Evolutionary conservation across 2,113 vertebrate genomes (phyloP).

Genomic region (Proteles cristata): DNA sequence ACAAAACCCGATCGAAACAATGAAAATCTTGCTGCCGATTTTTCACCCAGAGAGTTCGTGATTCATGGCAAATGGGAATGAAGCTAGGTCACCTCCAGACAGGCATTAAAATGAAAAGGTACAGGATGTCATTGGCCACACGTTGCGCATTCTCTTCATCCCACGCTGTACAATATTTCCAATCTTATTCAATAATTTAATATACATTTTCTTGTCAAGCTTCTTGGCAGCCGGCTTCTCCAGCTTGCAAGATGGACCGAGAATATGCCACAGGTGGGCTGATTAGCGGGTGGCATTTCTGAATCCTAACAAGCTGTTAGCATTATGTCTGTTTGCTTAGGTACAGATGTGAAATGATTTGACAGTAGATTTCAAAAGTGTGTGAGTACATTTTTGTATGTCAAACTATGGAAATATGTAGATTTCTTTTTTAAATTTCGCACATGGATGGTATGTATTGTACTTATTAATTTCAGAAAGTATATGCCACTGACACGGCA

Average conservation of each 20-base stretch:
- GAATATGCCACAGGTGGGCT: conserved; percentile 92
- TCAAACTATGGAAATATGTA: conserved; percentile 84
- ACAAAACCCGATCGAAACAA: not conserved
- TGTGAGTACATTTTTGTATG: conserved; percentile 87
- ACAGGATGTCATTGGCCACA: conserved; percentile 76
- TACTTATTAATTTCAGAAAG: conserved; percentile 80
- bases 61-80: conserved; percentile 41
- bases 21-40: not conserved
- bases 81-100: conserved; percentile 73
- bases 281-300: conserved; percentile 93
- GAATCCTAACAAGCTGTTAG: conserved; percentile 92
- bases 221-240: conserved; percentile 88
- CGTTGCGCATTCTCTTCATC: conserved; percentile 81
- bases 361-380: conserved; percentile 90
- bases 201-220: conserved; percentile 92
- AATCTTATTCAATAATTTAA: conserved; percentile 89
- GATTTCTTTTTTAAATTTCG: conserved; percentile 63
- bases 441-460: conserved; percentile 80
- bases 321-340: conserved; percentile 93
- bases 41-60: not conserved
- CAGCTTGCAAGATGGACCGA: conserved; percentile 91
- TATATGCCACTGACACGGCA: conserved; percentile 72
- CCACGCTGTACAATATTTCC: conserved; percentile 85
- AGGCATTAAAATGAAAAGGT: conserved; percentile 74
- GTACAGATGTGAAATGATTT: conserved; percentile 93